Conservation (phyloP, 2,888 invertebrate species). For the Athalia rosae region DNA sequence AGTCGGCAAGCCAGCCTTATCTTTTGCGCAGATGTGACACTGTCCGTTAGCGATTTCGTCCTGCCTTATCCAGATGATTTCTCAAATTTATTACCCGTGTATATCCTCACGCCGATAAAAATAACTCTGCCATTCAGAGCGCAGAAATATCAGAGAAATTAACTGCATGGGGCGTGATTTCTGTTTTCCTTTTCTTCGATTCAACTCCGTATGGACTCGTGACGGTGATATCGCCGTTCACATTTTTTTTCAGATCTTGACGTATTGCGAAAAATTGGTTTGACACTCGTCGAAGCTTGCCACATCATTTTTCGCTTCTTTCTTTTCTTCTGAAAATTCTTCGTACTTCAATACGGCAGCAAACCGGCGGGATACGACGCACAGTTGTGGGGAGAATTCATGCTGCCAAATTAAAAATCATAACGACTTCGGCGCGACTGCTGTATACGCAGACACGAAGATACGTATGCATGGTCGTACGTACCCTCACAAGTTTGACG, state of each 20-base stretch:
- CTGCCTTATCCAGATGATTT: slow-evolving; percentile 14
- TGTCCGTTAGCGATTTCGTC: slow-evolving; percentile 36
- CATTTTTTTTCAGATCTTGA: no score
- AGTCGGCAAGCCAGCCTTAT: slow-evolving; percentile 20
- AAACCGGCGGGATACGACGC: no score
- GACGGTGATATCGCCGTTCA: no score
- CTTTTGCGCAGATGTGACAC: slow-evolving; percentile 2
- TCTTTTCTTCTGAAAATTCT: no score
- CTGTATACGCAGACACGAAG: neutral
- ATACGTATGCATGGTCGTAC: no score
- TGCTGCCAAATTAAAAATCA: slow-evolving; percentile 13
- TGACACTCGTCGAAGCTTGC: no score
- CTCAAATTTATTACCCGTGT: neutral
- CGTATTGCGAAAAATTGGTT: no score
- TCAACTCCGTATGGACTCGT: no score
- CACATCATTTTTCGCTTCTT: no score
- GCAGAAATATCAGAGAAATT: neutral
- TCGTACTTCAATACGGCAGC: no score
- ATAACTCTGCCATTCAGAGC: neutral
- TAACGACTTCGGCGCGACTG: neutral
- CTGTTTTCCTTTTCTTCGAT: no score
- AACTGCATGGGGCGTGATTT: no score
- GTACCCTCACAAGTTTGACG: slow-evolving; percentile 1
- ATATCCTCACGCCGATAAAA: slow-evolving; percentile 12
- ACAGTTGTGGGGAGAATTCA: neutral